Percentiles rank a stretch among this genome's conserved stretches.
These are phyloP conservation scores for Norana najaformis DNA, from an alignment of 2,888 invertebrate genomes.

Conservation along the genomic window DNA sequence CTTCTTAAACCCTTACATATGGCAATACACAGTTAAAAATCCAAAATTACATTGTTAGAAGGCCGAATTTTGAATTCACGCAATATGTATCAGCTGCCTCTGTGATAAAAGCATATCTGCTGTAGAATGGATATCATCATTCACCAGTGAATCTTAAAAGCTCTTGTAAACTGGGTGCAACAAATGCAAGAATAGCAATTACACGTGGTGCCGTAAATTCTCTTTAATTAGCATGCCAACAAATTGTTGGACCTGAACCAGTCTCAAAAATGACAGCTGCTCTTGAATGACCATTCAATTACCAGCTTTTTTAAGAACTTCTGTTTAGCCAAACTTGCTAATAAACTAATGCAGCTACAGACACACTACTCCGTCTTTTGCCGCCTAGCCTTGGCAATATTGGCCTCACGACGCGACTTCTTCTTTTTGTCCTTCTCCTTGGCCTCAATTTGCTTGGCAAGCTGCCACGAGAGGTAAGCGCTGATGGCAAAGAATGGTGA, in stretches of 20 bases:
- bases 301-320: too few species aligned
- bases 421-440: conserved; percentile 65
- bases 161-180: neutral
- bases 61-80: neutral
- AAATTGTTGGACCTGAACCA: neutral
- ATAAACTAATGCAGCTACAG: neutral
- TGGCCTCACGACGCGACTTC: conserved; percentile 62
- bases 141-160: neutral
- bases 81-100: neutral
- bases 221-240: neutral
- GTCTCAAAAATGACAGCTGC: neutral
- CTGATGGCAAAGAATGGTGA: conserved; percentile 66
- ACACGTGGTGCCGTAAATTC: neutral
- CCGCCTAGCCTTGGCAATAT: conserved; percentile 58
- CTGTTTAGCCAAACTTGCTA: neutral
- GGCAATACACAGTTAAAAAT: neutral
- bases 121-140: neutral
- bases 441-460: conserved; percentile 66
- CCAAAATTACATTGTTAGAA: neutral
- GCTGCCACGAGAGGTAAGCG: conserved; percentile 66
- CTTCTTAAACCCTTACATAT: neutral
- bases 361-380: conserved; percentile 43
- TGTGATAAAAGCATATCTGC: neutral
- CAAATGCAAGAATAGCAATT: neutral
- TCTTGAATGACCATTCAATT: neutral